Conservation (phyloP, 2,797 vertebrate species). For the Sebastes cheni region DNA sequence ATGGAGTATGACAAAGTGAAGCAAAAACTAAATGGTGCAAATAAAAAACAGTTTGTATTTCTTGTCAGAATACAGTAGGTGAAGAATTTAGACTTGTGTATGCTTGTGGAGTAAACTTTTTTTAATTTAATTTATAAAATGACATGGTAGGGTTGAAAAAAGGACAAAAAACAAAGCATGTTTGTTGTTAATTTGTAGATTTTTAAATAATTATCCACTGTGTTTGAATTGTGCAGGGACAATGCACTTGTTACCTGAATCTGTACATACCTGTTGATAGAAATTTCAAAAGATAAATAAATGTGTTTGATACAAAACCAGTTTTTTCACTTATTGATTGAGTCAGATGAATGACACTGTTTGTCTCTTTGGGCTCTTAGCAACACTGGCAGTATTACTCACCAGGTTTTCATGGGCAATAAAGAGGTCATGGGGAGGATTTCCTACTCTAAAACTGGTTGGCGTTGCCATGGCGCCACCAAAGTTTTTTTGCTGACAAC, state of each 20-base stretch:
- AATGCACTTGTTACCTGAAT: slow-evolving; percentile 54
- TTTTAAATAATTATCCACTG: slow-evolving; percentile 50
- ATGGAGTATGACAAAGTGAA: slow-evolving; percentile 24
- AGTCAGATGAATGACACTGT: slow-evolving; percentile 28
- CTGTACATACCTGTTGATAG: slow-evolving; percentile 81
- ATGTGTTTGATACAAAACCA: slow-evolving; percentile 70
- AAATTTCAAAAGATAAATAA: slow-evolving; percentile 72
- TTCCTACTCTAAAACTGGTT: slow-evolving; percentile 60
- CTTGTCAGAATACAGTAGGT: slow-evolving; percentile 29
- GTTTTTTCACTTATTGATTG: slow-evolving; percentile 17
- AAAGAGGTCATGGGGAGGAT: slow-evolving; percentile 68
- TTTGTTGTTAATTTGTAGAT: slow-evolving; percentile 65
- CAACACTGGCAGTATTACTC: slow-evolving; percentile 56
- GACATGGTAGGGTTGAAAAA: slow-evolving; percentile 50
- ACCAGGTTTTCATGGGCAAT: slow-evolving; percentile 50
- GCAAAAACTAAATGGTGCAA: slow-evolving; percentile 24
- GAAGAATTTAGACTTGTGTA: slow-evolving; percentile 35
- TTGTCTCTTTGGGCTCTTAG: slow-evolving; percentile 60
- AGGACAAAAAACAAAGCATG: slow-evolving; percentile 59
- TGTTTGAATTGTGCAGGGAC: slow-evolving; percentile 47
- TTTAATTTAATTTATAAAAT: slow-evolving; percentile 73
- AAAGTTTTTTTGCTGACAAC: slow-evolving; percentile 26
- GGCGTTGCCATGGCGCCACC: slow-evolving; percentile 50
- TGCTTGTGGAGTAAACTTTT: slow-evolving; percentile 47
- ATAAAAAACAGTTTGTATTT: slow-evolving; percentile 12